phyloP scores from a whole-genome alignment of 2,888 invertebrate species.

The Eugnorisma glareosa region DNA sequence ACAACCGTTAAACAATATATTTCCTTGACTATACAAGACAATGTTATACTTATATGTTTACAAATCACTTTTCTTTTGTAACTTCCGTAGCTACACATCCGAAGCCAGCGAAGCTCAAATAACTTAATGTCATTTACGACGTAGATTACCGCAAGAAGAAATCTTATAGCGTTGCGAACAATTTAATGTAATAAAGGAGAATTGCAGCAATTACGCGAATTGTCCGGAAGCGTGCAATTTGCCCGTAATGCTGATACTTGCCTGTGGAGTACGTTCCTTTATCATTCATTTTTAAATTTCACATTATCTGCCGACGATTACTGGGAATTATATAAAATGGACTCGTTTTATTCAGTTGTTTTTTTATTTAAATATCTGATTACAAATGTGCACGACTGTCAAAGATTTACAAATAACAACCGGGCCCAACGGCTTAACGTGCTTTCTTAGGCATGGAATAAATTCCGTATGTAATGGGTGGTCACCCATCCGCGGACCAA shows the following conservation, averaged over 20 bases:
- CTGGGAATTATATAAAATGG: slow-evolving; percentile 32
- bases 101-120: slow-evolving; percentile 45
- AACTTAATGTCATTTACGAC: slow-evolving; percentile 59
- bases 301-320: slow-evolving; percentile 27
- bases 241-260: slow-evolving; percentile 65
- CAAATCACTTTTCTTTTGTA: neutral
- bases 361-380: slow-evolving; percentile 17
- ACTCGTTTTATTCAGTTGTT: slow-evolving; percentile 15
- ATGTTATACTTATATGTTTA: neutral
- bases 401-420: neutral
- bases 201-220: slow-evolving; percentile 74
- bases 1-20: neutral
- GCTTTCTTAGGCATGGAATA: neutral
- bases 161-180: slow-evolving; percentile 58
- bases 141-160: slow-evolving; percentile 63
- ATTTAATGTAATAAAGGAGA: slow-evolving; percentile 73
- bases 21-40: neutral
- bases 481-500: neutral
- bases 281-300: slow-evolving; percentile 53
- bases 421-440: neutral
- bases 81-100: slow-evolving; percentile 9
- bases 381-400: neutral
- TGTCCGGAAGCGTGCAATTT: slow-evolving; percentile 73
- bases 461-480: neutral
- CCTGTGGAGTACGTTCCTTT: slow-evolving; percentile 31